phyloP scores from a whole-genome alignment of 2,888 invertebrate species.

The Crossocerus cetratus region DNA sequence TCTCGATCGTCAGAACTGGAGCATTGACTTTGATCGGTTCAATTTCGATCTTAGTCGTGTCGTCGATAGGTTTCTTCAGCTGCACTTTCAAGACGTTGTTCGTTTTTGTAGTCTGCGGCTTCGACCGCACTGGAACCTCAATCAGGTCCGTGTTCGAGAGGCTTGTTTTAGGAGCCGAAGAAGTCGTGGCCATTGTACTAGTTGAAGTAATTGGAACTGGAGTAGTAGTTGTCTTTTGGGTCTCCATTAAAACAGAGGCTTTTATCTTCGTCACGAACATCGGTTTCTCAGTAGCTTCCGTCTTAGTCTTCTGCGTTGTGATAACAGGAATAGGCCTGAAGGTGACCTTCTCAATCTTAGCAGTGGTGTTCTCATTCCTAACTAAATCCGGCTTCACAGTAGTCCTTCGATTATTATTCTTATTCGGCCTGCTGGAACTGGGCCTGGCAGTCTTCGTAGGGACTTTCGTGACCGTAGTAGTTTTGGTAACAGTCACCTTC shows the following conservation, averaged over 20 bases:
- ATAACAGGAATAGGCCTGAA: slow-evolving; percentile 67
- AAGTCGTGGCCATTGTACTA: slow-evolving; percentile 8
- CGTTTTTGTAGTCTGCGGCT: slow-evolving; percentile 56
- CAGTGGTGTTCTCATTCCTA: slow-evolving; percentile 54
- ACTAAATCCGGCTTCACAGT: slow-evolving; percentile 45
- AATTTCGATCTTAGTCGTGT: slow-evolving; percentile 64
- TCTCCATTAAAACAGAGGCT: slow-evolving; percentile 80
- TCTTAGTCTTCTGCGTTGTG: slow-evolving; percentile 57
- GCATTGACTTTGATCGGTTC: slow-evolving; percentile 66
- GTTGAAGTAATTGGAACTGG: slow-evolving; percentile 64
- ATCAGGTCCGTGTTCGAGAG: slow-evolving; percentile 24
- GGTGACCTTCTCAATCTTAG: slow-evolving; percentile 73
- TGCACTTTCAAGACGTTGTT: slow-evolving; percentile 68
- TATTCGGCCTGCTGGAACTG: slow-evolving; percentile 30
- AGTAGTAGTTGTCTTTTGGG: slow-evolving; percentile 78
- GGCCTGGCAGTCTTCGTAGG: slow-evolving; percentile 27
- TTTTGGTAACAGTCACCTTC: slow-evolving; percentile 31
- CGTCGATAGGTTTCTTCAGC: slow-evolving; percentile 65
- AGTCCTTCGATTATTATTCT: slow-evolving; percentile 42
- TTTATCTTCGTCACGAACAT: slow-evolving; percentile 80
- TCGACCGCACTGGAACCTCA: slow-evolving; percentile 50
- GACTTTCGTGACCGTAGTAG: slow-evolving; percentile 31
- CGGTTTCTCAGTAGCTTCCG: slow-evolving; percentile 63
- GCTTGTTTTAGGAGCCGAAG: slow-evolving; percentile 24
- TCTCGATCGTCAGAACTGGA: slow-evolving; percentile 66